Percentiles rank a stretch among this genome's conserved stretches.
Evolutionary conservation across 1,140 invertebrate species (phyloP).

Genomic region (Propsilocerus akamusi): DNA sequence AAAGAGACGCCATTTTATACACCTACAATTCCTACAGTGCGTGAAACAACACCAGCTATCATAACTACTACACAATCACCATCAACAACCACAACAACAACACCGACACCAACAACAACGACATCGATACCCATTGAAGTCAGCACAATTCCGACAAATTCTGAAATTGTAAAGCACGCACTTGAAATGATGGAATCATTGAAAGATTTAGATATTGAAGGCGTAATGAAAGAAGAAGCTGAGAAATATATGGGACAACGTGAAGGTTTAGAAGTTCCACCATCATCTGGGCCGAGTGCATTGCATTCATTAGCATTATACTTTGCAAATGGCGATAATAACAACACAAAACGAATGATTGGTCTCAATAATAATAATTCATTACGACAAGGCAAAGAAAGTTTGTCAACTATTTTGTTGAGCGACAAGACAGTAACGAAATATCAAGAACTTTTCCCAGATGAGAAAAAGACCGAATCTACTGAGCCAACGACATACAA

Average conservation of each 20-base stretch:
- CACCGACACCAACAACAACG: neutral
- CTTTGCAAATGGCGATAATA: constrained; percentile 47
- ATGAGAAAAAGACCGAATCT: constrained; percentile 11
- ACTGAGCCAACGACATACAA: constrained; percentile 20
- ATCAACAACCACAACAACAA: neutral
- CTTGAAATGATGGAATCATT: constrained; percentile 26
- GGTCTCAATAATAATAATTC: constrained; percentile 9
- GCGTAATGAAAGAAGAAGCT: constrained; percentile 8
- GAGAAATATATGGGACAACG: constrained; percentile 27
- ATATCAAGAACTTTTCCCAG: constrained; percentile 33
- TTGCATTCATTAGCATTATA: constrained; percentile 58
- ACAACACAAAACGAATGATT: constrained; percentile 26
- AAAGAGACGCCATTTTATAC: constrained; percentile 22
- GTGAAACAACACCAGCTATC: constrained; percentile 9
- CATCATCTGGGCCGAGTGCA: constrained; percentile 50
- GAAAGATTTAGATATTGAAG: constrained; percentile 13
- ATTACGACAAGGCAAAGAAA: constrained; percentile 6
- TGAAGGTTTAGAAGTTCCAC: constrained; percentile 39
- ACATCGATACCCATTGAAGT: neutral
- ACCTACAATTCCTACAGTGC: constrained; percentile 23
- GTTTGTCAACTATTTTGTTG: constrained; percentile 26
- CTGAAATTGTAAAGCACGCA: constrained; percentile 19
- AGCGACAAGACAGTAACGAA: constrained; percentile 36
- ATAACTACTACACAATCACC: neutral
- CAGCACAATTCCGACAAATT: constrained; percentile 8